Evolutionary conservation across 2,888 invertebrate genomes (phyloP), one percentile per base, ranked within the genome.

Genomic region (Tiliacea citrago): DNA sequence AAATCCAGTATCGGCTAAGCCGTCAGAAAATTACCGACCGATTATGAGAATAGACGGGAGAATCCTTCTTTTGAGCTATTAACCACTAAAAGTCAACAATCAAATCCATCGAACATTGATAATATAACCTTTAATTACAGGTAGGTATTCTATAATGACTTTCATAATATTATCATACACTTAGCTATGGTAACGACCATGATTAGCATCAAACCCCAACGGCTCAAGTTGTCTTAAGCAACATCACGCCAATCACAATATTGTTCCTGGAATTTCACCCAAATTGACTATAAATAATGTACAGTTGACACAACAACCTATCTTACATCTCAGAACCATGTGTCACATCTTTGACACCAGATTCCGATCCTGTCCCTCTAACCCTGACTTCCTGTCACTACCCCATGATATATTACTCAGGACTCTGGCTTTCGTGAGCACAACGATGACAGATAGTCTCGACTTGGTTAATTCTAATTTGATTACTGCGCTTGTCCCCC

Each of bases 381-480:
- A 87, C 88, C 88, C 87, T 82, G 81, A 89, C 89, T 92, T 92
- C 91, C 91, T 89, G 92, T 91, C 91, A 87, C 86, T 89, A 92
- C 87, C 81, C 80, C 51, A 84, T 89, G 90, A 92, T 91, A 85
- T 85, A 92, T 92, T 90, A 90, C 88, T 83, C 84, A 73, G 75
- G 75, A 85, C 75, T 82, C 84, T 83, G 85, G 79, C 63, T 61
- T 53, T 68, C 67, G 55, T 68, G 75, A 79, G 75, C 81, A 83
- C 82, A 77, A 82, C 88, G 94, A 90, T 93, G 95, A 95, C 94
- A 94, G 95, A 95, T 92, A 91, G 92, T 91, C 90, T 88, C 85
- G 88, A 77, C 73, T 85, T 85, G 85, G 88, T 90, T 92, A 91
- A 92, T 86, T 91, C 91, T 93, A 91, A 93, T 94, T 94, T 93